These are phyloP conservation scores for Gobio gobio DNA, from an alignment of 2,113 vertebrate genomes.

Conservation along the genomic window DNA sequence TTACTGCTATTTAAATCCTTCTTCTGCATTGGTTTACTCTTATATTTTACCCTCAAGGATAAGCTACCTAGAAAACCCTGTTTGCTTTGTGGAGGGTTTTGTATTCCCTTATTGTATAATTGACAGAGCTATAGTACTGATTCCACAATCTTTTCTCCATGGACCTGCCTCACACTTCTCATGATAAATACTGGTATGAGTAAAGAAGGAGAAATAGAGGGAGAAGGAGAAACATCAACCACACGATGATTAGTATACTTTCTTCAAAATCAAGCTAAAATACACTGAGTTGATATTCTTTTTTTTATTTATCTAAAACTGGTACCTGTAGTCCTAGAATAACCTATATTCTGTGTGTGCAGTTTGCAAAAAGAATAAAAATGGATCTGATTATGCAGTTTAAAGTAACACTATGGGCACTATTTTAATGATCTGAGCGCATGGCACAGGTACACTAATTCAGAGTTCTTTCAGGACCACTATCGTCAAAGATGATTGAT, in stretches of 20 bases:
- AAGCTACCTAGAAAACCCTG: neutral
- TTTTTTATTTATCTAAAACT: no score
- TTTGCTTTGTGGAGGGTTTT: neutral
- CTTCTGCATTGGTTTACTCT: slow-evolving; percentile 1
- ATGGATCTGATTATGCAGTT: no score
- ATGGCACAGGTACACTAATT: no score
- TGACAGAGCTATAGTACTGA: neutral
- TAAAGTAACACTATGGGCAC: no score
- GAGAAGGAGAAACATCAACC: neutral
- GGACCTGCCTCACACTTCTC: neutral
- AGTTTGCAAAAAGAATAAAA: no score
- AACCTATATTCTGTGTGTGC: no score
- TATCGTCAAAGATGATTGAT: no score
- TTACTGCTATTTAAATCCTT: neutral
- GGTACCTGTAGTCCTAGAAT: no score
- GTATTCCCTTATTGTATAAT: neutral
- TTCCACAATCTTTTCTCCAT: neutral
- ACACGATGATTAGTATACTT: neutral
- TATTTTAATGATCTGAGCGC: no score
- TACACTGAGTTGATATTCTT: no score
- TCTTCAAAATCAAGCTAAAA: no score
- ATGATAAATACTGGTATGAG: neutral
- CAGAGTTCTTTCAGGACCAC: no score
- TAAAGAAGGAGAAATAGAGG: neutral
- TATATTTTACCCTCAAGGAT: neutral